A percentile compares a stretch with the other conserved stretches of the same genome.
Conservation (phyloP, 2,797 vertebrate species). For the Aldrovandia affinis region DNA sequence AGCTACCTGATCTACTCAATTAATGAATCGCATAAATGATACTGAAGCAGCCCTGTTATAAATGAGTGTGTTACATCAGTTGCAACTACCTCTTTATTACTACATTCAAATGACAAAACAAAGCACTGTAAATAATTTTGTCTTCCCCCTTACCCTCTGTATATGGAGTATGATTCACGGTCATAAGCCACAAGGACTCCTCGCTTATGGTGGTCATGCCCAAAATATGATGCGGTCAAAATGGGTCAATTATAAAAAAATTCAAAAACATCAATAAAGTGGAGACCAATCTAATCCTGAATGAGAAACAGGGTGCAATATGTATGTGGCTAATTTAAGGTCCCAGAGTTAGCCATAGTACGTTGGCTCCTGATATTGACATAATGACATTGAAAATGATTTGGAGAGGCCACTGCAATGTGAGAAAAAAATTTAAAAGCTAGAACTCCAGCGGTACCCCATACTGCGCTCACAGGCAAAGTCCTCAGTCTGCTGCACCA, state of each 20-base stretch:
- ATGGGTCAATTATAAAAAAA: neutral
- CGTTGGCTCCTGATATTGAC: conserved; percentile 29
- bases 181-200: neutral
- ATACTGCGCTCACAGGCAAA: conserved; percentile 38
- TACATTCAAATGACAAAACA: neutral
- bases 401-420: conserved; percentile 24
- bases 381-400: conserved; percentile 28
- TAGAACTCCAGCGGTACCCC: conserved; percentile 32
- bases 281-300: conserved; percentile 11
- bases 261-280: neutral
- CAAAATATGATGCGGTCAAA: neutral
- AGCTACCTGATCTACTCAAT: too few species aligned
- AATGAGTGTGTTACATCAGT: neutral
- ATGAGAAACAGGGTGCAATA: neutral
- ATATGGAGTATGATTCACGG: neutral
- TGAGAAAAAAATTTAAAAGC: conserved; percentile 15
- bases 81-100: neutral
- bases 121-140: neutral
- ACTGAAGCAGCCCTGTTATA: too few species aligned
- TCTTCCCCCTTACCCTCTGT: too few species aligned
- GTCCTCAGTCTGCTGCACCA: conserved; percentile 33
- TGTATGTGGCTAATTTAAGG: neutral
- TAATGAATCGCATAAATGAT: too few species aligned
- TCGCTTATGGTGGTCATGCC: neutral
- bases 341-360: conserved; percentile 3